Evolutionary conservation across 2,888 invertebrate genomes (phyloP), one percentile per base, ranked within the genome.

Genomic region (Rotaria sp.): DNA sequence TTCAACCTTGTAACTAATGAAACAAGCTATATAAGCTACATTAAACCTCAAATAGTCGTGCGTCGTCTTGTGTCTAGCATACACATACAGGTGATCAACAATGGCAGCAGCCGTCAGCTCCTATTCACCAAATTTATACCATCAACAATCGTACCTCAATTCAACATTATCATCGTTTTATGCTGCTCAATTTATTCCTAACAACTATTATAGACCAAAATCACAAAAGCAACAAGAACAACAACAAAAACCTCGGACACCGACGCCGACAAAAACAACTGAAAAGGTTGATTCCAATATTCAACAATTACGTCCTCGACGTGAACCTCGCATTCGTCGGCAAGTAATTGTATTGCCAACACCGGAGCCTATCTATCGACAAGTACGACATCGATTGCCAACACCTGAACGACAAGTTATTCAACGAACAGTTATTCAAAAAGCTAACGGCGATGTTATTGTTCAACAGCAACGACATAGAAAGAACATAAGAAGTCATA

Each of bases 391-490:
- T 80, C 80, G 80, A 80, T 15, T 80, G 11, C 80, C 80, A 11
- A 80, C 80, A 45, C 80, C 80, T 45, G 80, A 80, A 80, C 80
- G 80, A 45, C 80, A 45, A 80, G 45, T 80, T 45, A 45, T 80
- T 80, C 41, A 45, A 7, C 41, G 45, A 26, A 80, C 80, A 13
- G 15, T 80, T 7, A 13, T 45, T n/a, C 80, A 80, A 45, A 41
- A 45, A 80, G 45, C 41, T 8, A 80, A 80, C 21, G 80, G 80
- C n/a, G 80, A 80, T n/a, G n/a, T 80, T 45, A 7, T 45, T 3
- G 45, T 45, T n/a, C 80, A n/a, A 45, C 45, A 45, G 1, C 38
- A 80, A 80, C 45, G 45, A 45, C 45, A 41, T 11, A 26, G 80
- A 45, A 80, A 80, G n/a, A 80, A 45, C 26, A 10, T n/a, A 18